These are phyloP conservation scores for Polypedilum vanderplanki DNA, from an alignment of 1,140 invertebrate species.

Conservation along the genomic window DNA sequence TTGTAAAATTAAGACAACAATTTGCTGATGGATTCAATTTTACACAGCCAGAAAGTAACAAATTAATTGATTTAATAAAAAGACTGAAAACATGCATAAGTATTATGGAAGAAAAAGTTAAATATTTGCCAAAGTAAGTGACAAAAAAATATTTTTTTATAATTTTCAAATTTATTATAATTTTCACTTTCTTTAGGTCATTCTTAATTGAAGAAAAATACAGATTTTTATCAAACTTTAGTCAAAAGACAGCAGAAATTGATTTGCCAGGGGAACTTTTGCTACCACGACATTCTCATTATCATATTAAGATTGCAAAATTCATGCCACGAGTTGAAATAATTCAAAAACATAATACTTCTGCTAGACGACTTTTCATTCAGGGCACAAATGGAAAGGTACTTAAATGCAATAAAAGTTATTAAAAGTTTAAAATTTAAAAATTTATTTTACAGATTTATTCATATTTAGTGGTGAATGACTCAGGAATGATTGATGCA, in stretches of 20 bases:
- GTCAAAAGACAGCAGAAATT: slow-evolving; percentile 88
- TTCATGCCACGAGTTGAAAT: slow-evolving; percentile 98
- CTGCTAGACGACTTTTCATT: slow-evolving; percentile 85
- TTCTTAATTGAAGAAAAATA: slow-evolving; percentile 96
- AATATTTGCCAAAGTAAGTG: slow-evolving; percentile 82
- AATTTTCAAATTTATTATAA: slow-evolving; percentile 27
- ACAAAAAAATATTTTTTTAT: slow-evolving; percentile 29
- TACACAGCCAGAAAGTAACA: slow-evolving; percentile 77
- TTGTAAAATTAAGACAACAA: slow-evolving; percentile 93
- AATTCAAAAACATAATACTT: slow-evolving; percentile 93
- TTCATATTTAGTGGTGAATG: slow-evolving; percentile 92
- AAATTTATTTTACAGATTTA: slow-evolving; percentile 58
- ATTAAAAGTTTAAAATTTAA: too few species aligned
- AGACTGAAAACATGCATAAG: slow-evolving; percentile 98
- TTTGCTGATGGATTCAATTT: slow-evolving; percentile 97
- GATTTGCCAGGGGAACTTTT: slow-evolving; percentile 95
- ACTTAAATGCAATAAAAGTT: neutral
- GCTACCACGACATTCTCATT: slow-evolving; percentile 88
- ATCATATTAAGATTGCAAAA: slow-evolving; percentile 84
- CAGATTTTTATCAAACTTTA: slow-evolving; percentile 91
- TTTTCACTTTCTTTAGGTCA: slow-evolving; percentile 52
- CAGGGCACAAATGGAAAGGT: slow-evolving; percentile 87
- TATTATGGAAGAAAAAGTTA: slow-evolving; percentile 89
- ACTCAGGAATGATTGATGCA: slow-evolving; percentile 87
- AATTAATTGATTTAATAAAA: slow-evolving; percentile 90